Evolutionary conservation across 2,113 vertebrate species (phyloP), one percentile per base, ranked within the genome.

Genomic region (Sinocyclocheilus maitianheensis): DNA sequence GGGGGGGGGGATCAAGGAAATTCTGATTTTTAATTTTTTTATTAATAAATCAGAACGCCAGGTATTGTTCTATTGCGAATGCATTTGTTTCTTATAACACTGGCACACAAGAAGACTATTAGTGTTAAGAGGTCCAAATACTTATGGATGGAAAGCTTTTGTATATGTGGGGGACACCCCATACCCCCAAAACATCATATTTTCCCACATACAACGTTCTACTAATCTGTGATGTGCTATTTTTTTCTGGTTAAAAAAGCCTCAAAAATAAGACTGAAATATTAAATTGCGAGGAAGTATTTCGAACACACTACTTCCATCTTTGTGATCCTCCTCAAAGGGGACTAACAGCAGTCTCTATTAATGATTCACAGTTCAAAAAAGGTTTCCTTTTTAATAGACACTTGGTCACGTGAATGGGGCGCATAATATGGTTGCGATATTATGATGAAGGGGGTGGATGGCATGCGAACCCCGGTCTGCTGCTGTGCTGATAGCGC

Each of bases 401-500:
- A 97, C 96, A 95, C 96, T 94, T 96, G 94, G 96, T 98, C 97
- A 99, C 97, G 97, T 99, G 97, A 97, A 95, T 95, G 92, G 95
- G 95, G 95, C 95, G 96, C 95, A 96, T 97, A 97, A 97, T 95
- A 96, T 95, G 92, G 95, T 87, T 69, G 92, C 94, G 95, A 94
- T 97, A 97, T 97, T 96, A 97, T 97, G 96, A 96, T 95, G 95
- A 96, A 95, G 95, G 95, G 95, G 46, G 78, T 53, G 74, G 79
- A 84, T 65, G 63, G 78, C 53, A 63, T 89, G 72, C 65, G 94
- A 97, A 96, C 96, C 94, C 94, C 93, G 94, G 94, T 94, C 94
- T 95, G 94, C 93, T 96, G 95, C 78, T 93, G 94, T 96, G 95
- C 95, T 95, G 96, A 96, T 97, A 96, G 95, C 94, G 93, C 93